These are phyloP conservation scores for Ceratosolen fusciceps DNA, from an alignment of 1,140 invertebrate genomes.

Conservation along the genomic window DNA sequence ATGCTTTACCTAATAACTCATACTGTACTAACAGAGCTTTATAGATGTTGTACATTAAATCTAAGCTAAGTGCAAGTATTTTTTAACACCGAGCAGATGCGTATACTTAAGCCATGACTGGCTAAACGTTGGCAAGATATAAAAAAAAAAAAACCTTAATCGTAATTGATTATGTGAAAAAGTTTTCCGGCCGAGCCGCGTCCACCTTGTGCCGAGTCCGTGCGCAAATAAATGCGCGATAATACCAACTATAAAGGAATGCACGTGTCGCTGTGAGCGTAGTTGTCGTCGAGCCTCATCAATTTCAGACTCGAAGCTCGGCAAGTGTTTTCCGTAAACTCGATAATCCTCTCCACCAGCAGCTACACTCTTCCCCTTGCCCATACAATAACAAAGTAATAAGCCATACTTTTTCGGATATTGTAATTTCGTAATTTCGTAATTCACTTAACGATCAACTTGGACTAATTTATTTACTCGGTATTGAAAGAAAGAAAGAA, in stretches of 20 bases:
- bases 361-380: background rate
- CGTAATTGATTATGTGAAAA: background rate
- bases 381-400: background rate
- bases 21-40: background rate
- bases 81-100: background rate
- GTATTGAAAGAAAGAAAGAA: background rate
- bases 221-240: background rate
- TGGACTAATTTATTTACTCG: background rate
- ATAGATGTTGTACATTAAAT: background rate
- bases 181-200: background rate
- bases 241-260: no score
- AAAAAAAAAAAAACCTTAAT: background rate
- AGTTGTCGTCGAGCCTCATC: conserved; percentile 46
- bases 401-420: conserved; percentile 39
- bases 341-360: conserved; percentile 32
- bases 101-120: background rate
- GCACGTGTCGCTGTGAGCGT: background rate
- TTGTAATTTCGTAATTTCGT: conserved; percentile 35
- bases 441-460: background rate
- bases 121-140: background rate
- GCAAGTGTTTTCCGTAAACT: conserved; percentile 42
- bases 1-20: background rate
- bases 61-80: background rate
- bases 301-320: conserved; percentile 42
- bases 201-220: background rate